Evolutionary conservation across 2,113 vertebrate species (phyloP).

Genomic region (Prinia subflava): DNA sequence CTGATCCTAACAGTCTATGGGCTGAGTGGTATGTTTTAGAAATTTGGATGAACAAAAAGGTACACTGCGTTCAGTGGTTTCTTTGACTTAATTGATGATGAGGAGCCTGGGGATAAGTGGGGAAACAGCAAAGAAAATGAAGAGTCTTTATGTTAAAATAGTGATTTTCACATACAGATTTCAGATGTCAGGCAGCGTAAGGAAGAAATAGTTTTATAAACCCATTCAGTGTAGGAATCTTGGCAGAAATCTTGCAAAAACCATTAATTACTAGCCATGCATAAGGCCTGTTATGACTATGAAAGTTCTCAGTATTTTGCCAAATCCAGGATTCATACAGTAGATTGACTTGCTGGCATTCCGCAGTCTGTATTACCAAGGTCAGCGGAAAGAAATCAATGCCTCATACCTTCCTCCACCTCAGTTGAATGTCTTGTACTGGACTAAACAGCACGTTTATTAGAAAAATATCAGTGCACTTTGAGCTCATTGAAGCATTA

Average conservation of each 20-base stretch:
- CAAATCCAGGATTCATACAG: neutral
- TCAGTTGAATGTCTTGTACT: slow-evolving; percentile 31
- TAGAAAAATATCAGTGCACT: slow-evolving; percentile 32
- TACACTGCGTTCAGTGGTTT: neutral
- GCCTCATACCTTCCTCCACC: neutral
- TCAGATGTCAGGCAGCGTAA: neutral
- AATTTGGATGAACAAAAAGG: neutral
- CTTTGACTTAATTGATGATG: neutral
- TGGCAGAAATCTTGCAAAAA: neutral
- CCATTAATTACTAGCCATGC: neutral
- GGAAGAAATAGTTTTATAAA: neutral
- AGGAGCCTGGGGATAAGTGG: neutral
- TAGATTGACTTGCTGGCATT: neutral
- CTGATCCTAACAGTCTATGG: neutral
- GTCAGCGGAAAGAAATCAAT: neutral
- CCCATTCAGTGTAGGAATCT: neutral
- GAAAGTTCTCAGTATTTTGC: neutral
- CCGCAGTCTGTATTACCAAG: neutral
- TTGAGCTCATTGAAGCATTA: slow-evolving; percentile 5
- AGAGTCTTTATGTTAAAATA: neutral
- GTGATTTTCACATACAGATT: neutral
- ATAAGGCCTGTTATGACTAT: neutral
- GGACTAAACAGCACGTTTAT: slow-evolving; percentile 64
- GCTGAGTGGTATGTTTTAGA: neutral
- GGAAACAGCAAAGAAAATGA: neutral